Conservation (phyloP, 2,797 vertebrate genomes). For the Alauda arvensis region DNA sequence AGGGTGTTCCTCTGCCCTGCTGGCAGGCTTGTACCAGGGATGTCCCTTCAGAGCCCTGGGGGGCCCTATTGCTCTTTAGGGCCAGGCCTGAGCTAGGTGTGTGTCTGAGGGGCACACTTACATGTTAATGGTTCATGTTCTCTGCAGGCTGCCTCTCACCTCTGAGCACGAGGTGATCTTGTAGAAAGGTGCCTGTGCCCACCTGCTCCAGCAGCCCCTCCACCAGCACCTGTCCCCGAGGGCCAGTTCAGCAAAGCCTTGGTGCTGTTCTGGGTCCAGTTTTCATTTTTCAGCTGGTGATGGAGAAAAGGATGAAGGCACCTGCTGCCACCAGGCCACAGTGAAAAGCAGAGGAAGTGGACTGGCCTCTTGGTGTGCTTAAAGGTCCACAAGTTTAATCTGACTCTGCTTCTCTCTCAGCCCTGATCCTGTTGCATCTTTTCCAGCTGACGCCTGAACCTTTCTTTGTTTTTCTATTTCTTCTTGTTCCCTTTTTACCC, state of each 20-base stretch:
- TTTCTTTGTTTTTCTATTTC: background rate
- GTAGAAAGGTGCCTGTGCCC: background rate
- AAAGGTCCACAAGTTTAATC: background rate
- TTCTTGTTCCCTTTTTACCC: background rate
- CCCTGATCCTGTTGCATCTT: background rate
- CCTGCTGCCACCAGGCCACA: background rate
- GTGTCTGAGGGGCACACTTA: background rate
- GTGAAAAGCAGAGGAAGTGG: background rate
- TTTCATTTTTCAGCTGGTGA: background rate
- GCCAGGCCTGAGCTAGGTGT: background rate
- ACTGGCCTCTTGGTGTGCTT: background rate
- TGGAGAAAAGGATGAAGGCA: background rate
- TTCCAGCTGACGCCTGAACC: conserved; percentile 10
- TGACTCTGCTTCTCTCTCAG: conserved; percentile 2
- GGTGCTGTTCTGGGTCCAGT: background rate
- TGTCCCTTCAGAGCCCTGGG: background rate
- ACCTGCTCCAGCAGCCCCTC: background rate
- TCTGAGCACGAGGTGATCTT: background rate
- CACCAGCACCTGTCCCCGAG: background rate
- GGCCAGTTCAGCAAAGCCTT: background rate
- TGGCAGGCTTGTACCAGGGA: background rate
- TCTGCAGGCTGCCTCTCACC: background rate
- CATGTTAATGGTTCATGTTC: background rate
- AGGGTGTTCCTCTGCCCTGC: background rate
- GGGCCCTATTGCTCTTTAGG: accelerated